Conservation (phyloP, 2,888 invertebrate genomes). For the Melipona bicolor region DNA sequence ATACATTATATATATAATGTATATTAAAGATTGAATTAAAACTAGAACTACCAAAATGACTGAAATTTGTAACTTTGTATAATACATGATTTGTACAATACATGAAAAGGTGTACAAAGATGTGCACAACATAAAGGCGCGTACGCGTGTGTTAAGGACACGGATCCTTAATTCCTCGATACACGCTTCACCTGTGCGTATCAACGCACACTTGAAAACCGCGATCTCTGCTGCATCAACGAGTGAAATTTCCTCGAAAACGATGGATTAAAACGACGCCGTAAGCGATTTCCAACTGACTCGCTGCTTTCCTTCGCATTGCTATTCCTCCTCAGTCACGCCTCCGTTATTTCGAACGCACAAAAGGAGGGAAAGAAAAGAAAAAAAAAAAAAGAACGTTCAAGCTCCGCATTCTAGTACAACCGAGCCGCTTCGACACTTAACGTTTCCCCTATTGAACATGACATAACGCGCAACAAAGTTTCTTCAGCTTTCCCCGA, state of each 20-base stretch:
- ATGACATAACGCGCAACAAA: slow-evolving; percentile 47
- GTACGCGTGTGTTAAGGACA: too few relatives aligned
- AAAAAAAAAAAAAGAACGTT: not conserved
- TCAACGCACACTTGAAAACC: too few relatives aligned
- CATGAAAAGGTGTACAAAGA: too few relatives aligned
- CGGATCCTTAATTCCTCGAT: too few relatives aligned
- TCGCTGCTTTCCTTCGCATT: slow-evolving; percentile 38
- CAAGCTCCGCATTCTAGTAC: slow-evolving; percentile 44
- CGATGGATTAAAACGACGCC: slow-evolving; percentile 1
- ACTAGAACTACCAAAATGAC: too few relatives aligned
- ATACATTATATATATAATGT: too few relatives aligned
- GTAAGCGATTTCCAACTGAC: slow-evolving; percentile 27
- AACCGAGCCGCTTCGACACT: slow-evolving; percentile 15
- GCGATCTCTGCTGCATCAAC: too few relatives aligned
- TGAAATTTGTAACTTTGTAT: too few relatives aligned
- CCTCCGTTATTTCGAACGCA: slow-evolving; percentile 52
- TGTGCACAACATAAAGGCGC: too few relatives aligned
- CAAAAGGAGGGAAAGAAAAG: not conserved
- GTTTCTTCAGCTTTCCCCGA: slow-evolving; percentile 55
- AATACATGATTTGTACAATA: too few relatives aligned
- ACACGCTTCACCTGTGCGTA: too few relatives aligned
- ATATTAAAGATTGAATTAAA: too few relatives aligned
- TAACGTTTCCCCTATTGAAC: slow-evolving; percentile 41
- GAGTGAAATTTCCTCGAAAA: not conserved
- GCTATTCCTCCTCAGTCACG: slow-evolving; percentile 48